Evolutionary conservation across 2,888 invertebrate species (phyloP), one percentile per base, ranked within the genome.

Genomic region (Carcina quercana): DNA sequence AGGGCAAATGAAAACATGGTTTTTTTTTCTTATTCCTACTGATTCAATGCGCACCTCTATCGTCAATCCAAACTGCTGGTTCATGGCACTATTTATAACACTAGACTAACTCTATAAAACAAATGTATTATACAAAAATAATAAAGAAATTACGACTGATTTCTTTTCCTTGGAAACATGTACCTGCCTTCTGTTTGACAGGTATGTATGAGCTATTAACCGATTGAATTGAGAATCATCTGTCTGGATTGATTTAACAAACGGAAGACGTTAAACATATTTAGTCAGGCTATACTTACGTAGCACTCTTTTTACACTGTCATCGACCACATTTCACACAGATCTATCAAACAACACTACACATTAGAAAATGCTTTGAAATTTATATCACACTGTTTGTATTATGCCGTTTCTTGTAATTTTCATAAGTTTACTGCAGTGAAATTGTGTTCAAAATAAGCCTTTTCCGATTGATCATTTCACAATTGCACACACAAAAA

Each of bases 311-410:
- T 79, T 78, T 75, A 78, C 75, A 64, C 69, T 76, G 79, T 80
- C 80, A 78, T 82, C 67, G 63, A 71, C 70, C 79, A 80, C 82
- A 82, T 78, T 80, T 74, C 69, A 70, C 62, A 68, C 50, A 50
- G 58, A 63, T 66, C 52, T 59, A 59, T 49, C 63, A 33, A n/a
- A n/a, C 29, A 14, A 32, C 19, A 67, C 67, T 60, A 60, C 59
- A 65, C 62, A 50, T 52, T 57, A n/a, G n/a, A 47, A 45, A 60
- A 47, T 42, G 49, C 54, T 53, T 47, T 47, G n/a, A 6, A 24
- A 52, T 54, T 52, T 46, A 43, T 51, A 44, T 44, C 45, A 58
- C 58, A 64, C 59, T 56, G 46, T 43, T 43, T 51, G 52, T 45
- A 42, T 38, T 42, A 50, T 38, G 34, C 43, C 50, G 43, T 47